Evolutionary conservation across 1,140 invertebrate species (phyloP), one percentile per base, ranked within the genome.

Genomic region (Cylas formicarius): DNA sequence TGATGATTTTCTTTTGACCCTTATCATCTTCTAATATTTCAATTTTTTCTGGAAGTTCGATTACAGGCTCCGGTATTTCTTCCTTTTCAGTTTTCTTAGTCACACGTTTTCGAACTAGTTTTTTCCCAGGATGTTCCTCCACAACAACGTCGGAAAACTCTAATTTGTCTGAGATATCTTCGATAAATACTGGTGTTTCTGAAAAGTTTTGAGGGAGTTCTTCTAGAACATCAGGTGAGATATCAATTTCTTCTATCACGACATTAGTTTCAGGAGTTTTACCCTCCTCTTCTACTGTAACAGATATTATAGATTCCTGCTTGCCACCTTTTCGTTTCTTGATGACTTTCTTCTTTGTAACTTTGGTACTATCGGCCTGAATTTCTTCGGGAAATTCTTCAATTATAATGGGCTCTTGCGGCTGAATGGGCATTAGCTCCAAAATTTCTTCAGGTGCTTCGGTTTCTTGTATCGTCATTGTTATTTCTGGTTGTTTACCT

Each of bases 261-360:
- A 66, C 58, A 22, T 53, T 63, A 3, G 59, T 67, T 44, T 67
- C 54, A 2, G 67, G 61, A 13, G 61, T 39, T 42, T 67, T 61
- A 17, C 64, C 61, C 5, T 68, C 62, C 47, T 72, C 67, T 50
- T 72, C 67, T 1, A 67, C 53, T 0, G 67, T 71, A 32, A 69
- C 63, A 23, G 69, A 67, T 31, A 64, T 62, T 0, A 61, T 69
- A 1, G 67, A 49, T 50, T 67, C 60, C 55, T 71, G 56, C 31
- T 55, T 58, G 13, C 51, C 39, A 14, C 61, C 65, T 18, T 44
- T 40, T 23, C 47, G 43, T 46, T 56, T 56, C 28, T 56, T 56
- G 21, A 45, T 45, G 11, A 44, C 22, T 19, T 45, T 53, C 17
- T 47, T 50, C 23, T 50, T 50, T 18, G 46, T 39, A n/a, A 20